Evolutionary conservation across 1,140 invertebrate genomes (phyloP), one percentile per base, ranked within the genome.

Genomic region (Ostrea edulis): DNA sequence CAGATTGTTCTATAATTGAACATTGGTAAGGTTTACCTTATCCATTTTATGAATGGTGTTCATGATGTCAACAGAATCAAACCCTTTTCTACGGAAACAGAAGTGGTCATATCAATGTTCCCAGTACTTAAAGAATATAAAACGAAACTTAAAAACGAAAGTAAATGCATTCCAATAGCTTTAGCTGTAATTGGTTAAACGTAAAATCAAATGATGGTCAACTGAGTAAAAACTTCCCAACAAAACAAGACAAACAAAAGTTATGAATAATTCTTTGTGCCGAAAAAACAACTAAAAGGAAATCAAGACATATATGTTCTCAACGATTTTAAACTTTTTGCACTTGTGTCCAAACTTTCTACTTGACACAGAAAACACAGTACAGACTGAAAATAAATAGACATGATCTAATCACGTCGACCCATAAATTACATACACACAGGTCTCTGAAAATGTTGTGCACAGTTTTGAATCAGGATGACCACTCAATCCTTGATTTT

Each of bases 211-310:
- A 85, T 83, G 71, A 85, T 65, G 71, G 82, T 81, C 52, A 88
- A 88, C 83, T 88, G 65, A 88, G 83, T 85, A 85, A 77, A 84
- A 58, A 85, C 68, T 68, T 82, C 83, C 44, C 81, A 82, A 77
- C 84, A 85, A 85, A 84, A 85, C n/a, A 84, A 88, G 87, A 88
- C 87, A 88, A 88, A 88, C 87, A 88, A 88, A 88, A 88, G 87
- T 88, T 88, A 88, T 88, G 87, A 88, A 88, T 88, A 84, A 88
- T 88, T 88, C 83, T 58, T 65, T 86, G 54, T 81, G 44, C 51
- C 65, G 53, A 86, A 77, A 81, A 86, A 81, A 86, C 29, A 77
- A 77, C 44, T 81, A 86, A 65, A 86, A 77, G 58, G 68, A 77
- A 77, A 77, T 77, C 68, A 77, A 77, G 29, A 29, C 29, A 77